Evolutionary conservation across 2,888 invertebrate species (phyloP).

Genomic region (Rhamnusium bicolor): DNA sequence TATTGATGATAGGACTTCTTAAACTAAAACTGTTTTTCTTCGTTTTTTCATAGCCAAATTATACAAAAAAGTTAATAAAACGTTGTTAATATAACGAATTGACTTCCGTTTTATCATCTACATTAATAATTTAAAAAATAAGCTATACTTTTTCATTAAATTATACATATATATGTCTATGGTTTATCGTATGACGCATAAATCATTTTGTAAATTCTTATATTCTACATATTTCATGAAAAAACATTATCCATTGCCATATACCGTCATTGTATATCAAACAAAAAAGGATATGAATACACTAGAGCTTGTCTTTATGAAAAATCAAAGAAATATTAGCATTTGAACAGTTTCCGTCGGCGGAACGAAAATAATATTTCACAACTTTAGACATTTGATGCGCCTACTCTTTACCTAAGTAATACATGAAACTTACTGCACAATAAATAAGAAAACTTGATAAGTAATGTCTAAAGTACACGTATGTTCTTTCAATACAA

Average conservation of each 20-base stretch:
- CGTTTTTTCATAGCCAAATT: too few relatives aligned
- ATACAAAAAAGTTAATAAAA: too few relatives aligned
- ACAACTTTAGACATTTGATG: not conserved
- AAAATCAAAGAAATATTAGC: not conserved
- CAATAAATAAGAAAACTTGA: not conserved
- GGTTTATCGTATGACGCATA: not conserved
- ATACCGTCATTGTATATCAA: not conserved
- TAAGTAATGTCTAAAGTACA: not conserved
- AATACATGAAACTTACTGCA: not conserved
- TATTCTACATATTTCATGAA: not conserved
- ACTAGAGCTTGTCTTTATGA: not conserved
- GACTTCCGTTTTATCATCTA: too few relatives aligned
- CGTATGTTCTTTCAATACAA: not conserved
- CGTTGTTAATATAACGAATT: too few relatives aligned
- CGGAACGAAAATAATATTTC: slow-evolving; percentile 8
- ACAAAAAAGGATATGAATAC: not conserved
- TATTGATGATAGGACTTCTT: too few relatives aligned
- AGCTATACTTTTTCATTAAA: not conserved
- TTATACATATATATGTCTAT: not conserved
- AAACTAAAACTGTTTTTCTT: too few relatives aligned
- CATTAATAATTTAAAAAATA: too few relatives aligned
- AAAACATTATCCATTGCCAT: not conserved
- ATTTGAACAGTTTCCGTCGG: not conserved
- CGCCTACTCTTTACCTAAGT: not conserved
- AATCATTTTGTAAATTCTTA: not conserved